Base-by-base conservation (phyloP, 2,113 vertebrate genomes). In the Isurus oxyrinchus region DNA sequence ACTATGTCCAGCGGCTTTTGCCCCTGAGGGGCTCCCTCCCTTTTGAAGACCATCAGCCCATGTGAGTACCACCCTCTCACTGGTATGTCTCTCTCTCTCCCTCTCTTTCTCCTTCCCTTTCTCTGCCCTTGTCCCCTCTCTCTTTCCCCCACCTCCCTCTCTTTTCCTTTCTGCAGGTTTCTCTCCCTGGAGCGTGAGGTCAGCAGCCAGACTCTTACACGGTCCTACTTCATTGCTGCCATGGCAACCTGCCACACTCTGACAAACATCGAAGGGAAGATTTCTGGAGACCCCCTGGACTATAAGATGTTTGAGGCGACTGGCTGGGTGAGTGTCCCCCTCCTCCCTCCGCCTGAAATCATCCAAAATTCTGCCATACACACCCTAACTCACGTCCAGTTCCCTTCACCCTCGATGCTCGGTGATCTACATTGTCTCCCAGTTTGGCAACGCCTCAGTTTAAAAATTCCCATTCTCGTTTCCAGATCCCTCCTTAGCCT, bases 201-300 rank as follows among this genome's bases (percentile, higher is more conserved):
- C 59, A 35, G 23, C 5, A 53, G 13, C 13, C 90, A 96, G 7
- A 21, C 4, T 66, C 61, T 96, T 87, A 14, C 88, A 1, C 27
- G 67, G 14, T 96, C 96, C 5, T 66, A 76, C 4, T 97, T 97
- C 21, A 67, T 97, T 3, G 96, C 96, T 6, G 97, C 96, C 67
- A 97, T 97, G 97, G 97, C 97, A 0, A 95, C 96, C 72, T 97
- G 97, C 88, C 97, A 97, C 94, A 97, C 97, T 3, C 96, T 97
- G 86, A 97, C 97, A 35, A 86, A 96, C 55, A 96, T 97, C 1
- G 97, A 97, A 59, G 97, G 97, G 21, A 93, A 93, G 23, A 67
- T 97, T 6, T 96, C 97, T 25, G 97, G 97, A 31, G 97, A 97
- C 95, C 97, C 97, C 25, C 96, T 97, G 0, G 97, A 97, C 44